phyloP scores from a whole-genome alignment of 1,140 invertebrate genomes.

The Tribolium castaneum region DNA sequence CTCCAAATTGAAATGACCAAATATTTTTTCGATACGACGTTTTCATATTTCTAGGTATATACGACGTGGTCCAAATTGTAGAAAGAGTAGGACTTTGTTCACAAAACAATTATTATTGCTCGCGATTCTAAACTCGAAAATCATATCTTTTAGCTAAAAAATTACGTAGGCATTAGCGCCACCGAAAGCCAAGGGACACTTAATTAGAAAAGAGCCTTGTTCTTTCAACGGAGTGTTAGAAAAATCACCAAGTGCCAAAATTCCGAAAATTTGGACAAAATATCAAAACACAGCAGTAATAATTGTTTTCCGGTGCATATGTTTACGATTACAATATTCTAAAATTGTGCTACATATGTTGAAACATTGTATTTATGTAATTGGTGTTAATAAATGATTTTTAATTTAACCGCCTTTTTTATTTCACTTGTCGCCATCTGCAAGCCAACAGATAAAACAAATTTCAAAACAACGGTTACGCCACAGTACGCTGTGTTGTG shows the following conservation, averaged over 20 bases:
- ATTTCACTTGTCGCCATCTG: background rate
- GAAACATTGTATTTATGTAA: constrained; percentile 16
- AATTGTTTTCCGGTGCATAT: background rate
- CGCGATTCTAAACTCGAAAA: background rate
- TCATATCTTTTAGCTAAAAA: too few relatives aligned
- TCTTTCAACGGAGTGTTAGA: too few relatives aligned
- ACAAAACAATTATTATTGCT: background rate
- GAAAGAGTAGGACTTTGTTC: background rate
- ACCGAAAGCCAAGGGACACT: too few relatives aligned
- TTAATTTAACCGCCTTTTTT: background rate
- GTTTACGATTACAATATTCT: background rate
- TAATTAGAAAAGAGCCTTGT: too few relatives aligned
- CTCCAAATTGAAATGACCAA: background rate
- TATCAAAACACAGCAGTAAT: background rate
- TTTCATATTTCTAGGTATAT: background rate
- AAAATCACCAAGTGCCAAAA: constrained; percentile 30
- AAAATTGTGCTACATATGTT: constrained; percentile 3
- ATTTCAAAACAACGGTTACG: too few relatives aligned
- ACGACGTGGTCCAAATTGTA: constrained; percentile 15
- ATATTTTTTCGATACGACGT: background rate
- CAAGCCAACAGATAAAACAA: too few relatives aligned
- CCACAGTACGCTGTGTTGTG: too few relatives aligned
- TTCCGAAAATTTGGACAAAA: background rate
- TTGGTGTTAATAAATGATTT: constrained; percentile 22
- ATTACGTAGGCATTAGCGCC: too few relatives aligned